These are phyloP conservation scores for Papio anubis DNA, from an alignment of 2,113 vertebrate species.

Conservation along the genomic window DNA sequence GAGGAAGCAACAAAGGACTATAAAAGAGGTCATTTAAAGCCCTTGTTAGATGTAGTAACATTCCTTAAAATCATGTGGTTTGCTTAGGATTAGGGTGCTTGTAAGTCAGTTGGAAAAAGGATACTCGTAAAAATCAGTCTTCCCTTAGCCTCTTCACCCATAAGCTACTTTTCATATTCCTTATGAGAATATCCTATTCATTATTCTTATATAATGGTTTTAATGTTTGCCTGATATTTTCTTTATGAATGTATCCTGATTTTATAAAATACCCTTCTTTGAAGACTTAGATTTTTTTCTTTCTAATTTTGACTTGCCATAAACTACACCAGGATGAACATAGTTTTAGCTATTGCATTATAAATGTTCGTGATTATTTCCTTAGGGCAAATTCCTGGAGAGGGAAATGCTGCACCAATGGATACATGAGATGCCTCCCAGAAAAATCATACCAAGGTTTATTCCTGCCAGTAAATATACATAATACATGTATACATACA, in stretches of 20 bases:
- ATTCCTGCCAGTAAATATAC: not conserved
- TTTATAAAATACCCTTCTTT: not conserved
- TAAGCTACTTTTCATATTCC: not conserved
- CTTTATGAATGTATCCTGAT: not conserved
- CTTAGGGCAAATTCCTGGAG: not conserved
- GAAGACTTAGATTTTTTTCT: not conserved
- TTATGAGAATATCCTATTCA: not conserved
- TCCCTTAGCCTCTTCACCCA: not conserved
- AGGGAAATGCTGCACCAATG: not conserved
- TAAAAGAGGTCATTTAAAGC: not conserved
- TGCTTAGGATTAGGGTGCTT: not conserved
- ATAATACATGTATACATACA: not conserved
- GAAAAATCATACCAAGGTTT: not conserved
- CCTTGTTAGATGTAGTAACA: not conserved
- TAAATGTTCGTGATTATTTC: not conserved
- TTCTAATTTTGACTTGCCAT: not conserved
- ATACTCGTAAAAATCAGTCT: not conserved
- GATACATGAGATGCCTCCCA: not conserved
- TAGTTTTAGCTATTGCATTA: not conserved
- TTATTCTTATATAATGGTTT: not conserved
- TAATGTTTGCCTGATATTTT: not conserved
- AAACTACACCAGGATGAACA: not conserved
- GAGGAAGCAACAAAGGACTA: not conserved
- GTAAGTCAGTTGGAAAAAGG: not conserved
- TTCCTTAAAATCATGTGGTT: not conserved